Percentiles rank a stretch among this genome's conserved stretches.
Conservation (phyloP, 30 jellyfish, hydroid and myxozoan species). For the Hydractinia echinata region DNA sequence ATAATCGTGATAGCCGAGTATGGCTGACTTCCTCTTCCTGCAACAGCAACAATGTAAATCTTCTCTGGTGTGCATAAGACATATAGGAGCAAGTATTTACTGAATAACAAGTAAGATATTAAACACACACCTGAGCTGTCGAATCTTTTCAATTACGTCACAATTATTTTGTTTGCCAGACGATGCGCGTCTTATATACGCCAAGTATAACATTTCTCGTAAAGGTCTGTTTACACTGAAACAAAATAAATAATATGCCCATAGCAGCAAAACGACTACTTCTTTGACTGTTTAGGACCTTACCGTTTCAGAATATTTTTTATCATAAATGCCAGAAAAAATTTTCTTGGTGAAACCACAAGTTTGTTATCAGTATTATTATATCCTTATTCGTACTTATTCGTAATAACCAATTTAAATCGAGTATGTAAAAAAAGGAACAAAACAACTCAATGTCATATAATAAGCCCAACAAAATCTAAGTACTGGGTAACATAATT, state of each 20-base stretch:
- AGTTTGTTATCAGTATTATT: too few relatives aligned
- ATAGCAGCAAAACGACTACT: too few relatives aligned
- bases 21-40: slow-evolving; percentile 48
- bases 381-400: too few relatives aligned
- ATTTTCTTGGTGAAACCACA: too few relatives aligned
- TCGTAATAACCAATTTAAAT: too few relatives aligned
- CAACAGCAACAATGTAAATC: not conserved
- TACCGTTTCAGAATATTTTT: too few relatives aligned
- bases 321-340: too few relatives aligned
- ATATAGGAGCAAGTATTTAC: not conserved
- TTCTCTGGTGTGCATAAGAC: not conserved
- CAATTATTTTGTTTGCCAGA: slow-evolving; percentile 43
- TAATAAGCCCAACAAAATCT: too few relatives aligned
- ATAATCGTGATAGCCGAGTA: slow-evolving; percentile 51
- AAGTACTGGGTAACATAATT: too few relatives aligned
- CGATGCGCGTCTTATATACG: slow-evolving; percentile 51
- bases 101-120: not conserved
- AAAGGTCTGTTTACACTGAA: slow-evolving; percentile 45
- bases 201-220: slow-evolving; percentile 51
- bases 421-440: too few relatives aligned
- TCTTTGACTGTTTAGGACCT: too few relatives aligned
- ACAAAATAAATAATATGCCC: not conserved
- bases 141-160: slow-evolving; percentile 44
- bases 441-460: too few relatives aligned
- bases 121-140: slow-evolving; percentile 44